A percentile compares a stretch with the other conserved stretches of the same genome.
Evolutionary conservation across 2,888 invertebrate species (phyloP).

Genomic region (Cataglyphis albicans): DNA sequence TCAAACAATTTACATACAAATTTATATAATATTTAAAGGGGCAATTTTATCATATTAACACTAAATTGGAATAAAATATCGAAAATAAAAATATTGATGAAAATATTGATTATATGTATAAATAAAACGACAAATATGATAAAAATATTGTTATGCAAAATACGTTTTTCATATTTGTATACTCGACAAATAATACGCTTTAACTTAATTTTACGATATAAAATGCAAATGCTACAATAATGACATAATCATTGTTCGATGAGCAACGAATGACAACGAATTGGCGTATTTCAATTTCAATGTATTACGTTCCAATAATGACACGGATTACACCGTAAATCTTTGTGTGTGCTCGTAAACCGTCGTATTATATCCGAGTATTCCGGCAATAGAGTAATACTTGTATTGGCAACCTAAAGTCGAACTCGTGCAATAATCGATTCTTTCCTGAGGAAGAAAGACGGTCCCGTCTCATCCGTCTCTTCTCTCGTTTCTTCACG

Average conservation of each 20-base stretch:
- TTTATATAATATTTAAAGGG: neutral
- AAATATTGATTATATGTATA: neutral
- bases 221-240: neutral
- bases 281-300: conserved; percentile 36
- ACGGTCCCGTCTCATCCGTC: conserved; percentile 1
- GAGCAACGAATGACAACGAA: neutral
- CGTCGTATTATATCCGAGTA: conserved; percentile 36
- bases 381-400: conserved; percentile 62
- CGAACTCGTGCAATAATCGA: conserved; percentile 70
- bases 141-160: neutral
- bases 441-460: conserved; percentile 56
- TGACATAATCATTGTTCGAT: neutral
- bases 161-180: neutral
- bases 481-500: conserved; percentile 3
- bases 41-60: neutral
- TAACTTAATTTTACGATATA: neutral
- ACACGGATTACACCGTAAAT: conserved; percentile 42
- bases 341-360: conserved; percentile 29
- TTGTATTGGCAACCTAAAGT: conserved; percentile 56
- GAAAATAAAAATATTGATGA: neutral
- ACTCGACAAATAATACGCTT: neutral
- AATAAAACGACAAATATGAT: neutral
- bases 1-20: neutral
- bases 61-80: neutral
- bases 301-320: conserved; percentile 40